A percentile compares a stretch with the other conserved stretches of the same genome.
Evolutionary conservation across 1,140 invertebrate species (phyloP).

Genomic region (Agraylea sexmaculata): DNA sequence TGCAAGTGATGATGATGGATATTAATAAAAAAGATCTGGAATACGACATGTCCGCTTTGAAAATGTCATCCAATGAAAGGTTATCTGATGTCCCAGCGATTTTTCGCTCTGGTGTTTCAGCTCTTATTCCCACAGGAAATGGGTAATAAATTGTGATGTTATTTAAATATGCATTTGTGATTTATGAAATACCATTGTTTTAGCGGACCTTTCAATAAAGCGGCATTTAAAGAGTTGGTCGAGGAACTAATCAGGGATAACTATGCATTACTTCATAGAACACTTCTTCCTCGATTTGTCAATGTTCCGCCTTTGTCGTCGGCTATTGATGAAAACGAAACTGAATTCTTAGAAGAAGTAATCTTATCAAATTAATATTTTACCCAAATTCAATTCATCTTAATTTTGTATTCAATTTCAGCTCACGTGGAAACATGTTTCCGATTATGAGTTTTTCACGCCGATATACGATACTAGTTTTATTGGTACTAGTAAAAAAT

Average conservation of each 20-base stretch:
- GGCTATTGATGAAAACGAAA: constrained; percentile 18
- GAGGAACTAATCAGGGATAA: constrained; percentile 32
- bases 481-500: constrained; percentile 23
- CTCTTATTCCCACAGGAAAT: constrained; percentile 46
- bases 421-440: constrained; percentile 76
- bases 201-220: constrained; percentile 25
- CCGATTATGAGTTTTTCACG: constrained; percentile 64
- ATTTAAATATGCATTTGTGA: constrained; percentile 29
- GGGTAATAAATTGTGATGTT: constrained; percentile 30
- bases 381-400: neutral
- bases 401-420: constrained; percentile 28
- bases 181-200: constrained; percentile 9
- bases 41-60: constrained; percentile 49
- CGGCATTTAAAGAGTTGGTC: constrained; percentile 35
- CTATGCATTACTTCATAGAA: constrained; percentile 31
- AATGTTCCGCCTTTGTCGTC: constrained; percentile 16
- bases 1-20: constrained; percentile 55
- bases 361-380: constrained; percentile 2
- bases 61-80: constrained; percentile 55
- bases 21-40: constrained; percentile 37
- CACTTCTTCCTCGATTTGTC: constrained; percentile 19
- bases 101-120: constrained; percentile 58
- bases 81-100: constrained; percentile 60
- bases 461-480: constrained; percentile 69
- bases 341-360: constrained; percentile 15